Conservation (phyloP, 2,888 invertebrate species). For the Noctua janthe region DNA sequence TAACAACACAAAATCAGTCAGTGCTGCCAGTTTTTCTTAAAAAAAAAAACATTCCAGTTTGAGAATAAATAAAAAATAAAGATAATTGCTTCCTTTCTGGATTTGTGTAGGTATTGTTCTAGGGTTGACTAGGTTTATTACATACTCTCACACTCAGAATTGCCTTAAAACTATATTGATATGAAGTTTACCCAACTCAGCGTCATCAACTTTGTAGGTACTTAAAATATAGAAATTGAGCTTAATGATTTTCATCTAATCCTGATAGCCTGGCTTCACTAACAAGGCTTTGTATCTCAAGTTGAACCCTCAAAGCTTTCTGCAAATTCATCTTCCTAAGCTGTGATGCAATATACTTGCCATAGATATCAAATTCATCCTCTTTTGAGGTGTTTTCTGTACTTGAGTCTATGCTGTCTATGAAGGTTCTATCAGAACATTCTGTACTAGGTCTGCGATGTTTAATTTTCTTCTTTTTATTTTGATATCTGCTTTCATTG, state of each 20-base stretch:
- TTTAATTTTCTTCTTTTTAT: slow-evolving; percentile 79
- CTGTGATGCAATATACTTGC: slow-evolving; percentile 85
- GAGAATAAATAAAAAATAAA: not conserved
- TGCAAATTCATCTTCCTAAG: slow-evolving; percentile 83
- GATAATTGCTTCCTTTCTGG: not conserved
- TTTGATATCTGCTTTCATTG: slow-evolving; percentile 60
- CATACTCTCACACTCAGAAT: not conserved
- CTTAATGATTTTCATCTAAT: slow-evolving; percentile 62
- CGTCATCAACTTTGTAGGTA: not conserved
- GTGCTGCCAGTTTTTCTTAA: not conserved
- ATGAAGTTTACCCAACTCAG: not conserved
- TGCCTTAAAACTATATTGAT: not conserved
- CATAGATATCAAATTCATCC: slow-evolving; percentile 88
- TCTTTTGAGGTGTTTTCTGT: slow-evolving; percentile 72
- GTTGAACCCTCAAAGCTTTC: slow-evolving; percentile 81
- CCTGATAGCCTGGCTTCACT: slow-evolving; percentile 84
- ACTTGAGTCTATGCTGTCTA: slow-evolving; percentile 71
- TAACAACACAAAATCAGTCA: not conserved
- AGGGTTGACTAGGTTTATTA: slow-evolving; percentile 23
- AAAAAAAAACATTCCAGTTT: not conserved
- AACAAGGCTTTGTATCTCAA: slow-evolving; percentile 84
- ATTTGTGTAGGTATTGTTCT: not conserved
- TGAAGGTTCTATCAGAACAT: slow-evolving; percentile 72
- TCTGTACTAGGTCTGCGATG: slow-evolving; percentile 73
- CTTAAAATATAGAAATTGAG: not conserved